Evolutionary conservation across 2,113 vertebrate genomes (phyloP), one percentile per base, ranked within the genome.

Genomic region (Lamprotornis superbus): DNA sequence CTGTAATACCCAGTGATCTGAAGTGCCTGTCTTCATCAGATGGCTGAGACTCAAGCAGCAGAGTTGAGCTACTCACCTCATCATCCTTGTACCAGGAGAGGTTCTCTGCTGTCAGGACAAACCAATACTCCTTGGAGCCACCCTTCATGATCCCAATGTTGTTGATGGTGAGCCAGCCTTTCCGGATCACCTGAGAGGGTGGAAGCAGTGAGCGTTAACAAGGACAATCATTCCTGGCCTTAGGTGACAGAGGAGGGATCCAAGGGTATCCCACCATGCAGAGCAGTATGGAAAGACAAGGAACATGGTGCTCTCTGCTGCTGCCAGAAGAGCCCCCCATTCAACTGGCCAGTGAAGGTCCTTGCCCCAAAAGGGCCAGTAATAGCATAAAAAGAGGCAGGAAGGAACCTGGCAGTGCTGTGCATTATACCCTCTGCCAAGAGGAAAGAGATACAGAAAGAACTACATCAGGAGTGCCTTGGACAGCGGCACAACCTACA

Each of bases 141-240:
- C 99, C 99, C 94, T 99, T 99, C 99, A 99, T 99, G 97, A 99
- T 99, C 60, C 99, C 98, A 5, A 99, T 99, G 93, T 99, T 99
- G 98, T 99, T 99, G 97, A 99, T 99, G 95, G 99, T 99, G 95
- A 99, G 98, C 99, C 99, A 99, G 85, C 99, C 99, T 97, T 99
- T 99, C 60, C 99, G 98, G 97, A 99, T 99, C 95, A 99, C 99
- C 99, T 99, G 94, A n/a, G 42, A 81, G 57, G 90, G n/a, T 46
- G 22, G 69, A 89, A 96, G 73, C 40, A 61, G 40, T 4, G 22
- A 69, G 74, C 24, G 63, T 96, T 94, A 95, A 65, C 40, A 25
- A 16, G n/a, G n/a, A 31, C 33, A 61, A 47, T 56, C 16, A 31
- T 71, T 30, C 35, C n/a, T 20, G 55, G 52, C 53, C 49, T 70